These are phyloP conservation scores for Acanthosepion pharaonis DNA, from an alignment of 2,888 invertebrate genomes.

Conservation along the genomic window DNA sequence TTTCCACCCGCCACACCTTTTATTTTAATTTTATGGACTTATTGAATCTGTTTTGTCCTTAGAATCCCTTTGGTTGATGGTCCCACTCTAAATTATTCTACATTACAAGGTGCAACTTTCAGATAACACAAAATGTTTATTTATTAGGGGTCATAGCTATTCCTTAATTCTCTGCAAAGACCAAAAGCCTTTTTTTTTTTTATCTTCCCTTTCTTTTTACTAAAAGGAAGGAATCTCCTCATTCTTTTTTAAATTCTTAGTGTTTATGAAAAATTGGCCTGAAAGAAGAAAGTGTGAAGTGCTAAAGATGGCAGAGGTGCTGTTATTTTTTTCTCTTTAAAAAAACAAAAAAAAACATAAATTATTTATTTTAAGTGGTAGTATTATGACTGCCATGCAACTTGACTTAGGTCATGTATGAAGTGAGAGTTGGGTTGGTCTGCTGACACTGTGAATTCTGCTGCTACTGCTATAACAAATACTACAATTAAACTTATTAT, in stretches of 20 bases:
- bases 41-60: not conserved
- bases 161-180: not conserved
- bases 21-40: not conserved
- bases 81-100: not conserved
- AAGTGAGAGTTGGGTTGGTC: not conserved
- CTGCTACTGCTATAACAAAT: not conserved
- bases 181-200: not conserved
- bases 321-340: not conserved
- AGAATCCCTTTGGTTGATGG: not conserved
- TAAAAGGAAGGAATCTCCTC: not conserved
- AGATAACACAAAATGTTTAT: not conserved
- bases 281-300: not conserved
- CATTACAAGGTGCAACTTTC: not conserved
- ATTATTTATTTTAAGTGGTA: slow-evolving; percentile 16
- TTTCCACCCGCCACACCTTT: not conserved
- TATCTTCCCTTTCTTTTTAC: not conserved
- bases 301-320: not conserved
- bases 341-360: not conserved
- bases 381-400: not conserved
- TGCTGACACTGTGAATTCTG: not conserved
- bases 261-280: not conserved
- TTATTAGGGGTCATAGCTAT: not conserved
- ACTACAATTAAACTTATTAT: not conserved
- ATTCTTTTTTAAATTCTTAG: too few species aligned
- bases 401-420: slow-evolving; percentile 11